Evolutionary conservation across 1,140 invertebrate species (phyloP).

Genomic region (Tetragonula clypearis): DNA sequence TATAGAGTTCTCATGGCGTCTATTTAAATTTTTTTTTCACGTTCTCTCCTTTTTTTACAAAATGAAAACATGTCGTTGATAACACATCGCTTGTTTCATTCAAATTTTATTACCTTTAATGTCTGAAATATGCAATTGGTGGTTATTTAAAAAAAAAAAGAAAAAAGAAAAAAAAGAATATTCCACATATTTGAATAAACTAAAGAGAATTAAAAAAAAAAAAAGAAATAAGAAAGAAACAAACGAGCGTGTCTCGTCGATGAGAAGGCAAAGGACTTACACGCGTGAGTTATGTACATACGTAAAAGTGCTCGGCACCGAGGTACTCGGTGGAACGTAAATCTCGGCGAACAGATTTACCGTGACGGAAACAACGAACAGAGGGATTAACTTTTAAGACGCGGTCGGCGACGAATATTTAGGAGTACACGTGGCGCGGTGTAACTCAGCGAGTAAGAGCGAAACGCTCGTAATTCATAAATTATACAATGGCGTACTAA

Average conservation of each 20-base stretch:
- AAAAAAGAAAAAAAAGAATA: no score
- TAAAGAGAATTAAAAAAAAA: no score
- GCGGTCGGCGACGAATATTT: conserved; percentile 34
- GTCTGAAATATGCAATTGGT: no score
- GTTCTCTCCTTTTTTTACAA: no score
- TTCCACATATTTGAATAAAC: no score
- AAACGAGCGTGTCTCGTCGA: neutral
- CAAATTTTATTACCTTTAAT: no score
- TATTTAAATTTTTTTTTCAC: no score
- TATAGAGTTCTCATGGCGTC: no score
- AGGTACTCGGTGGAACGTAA: conserved; percentile 14
- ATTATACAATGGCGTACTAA: conserved; percentile 62
- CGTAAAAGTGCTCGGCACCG: neutral
- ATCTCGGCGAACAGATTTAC: conserved; percentile 41
- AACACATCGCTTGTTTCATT: no score
- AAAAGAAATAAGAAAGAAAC: neutral
- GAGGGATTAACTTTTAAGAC: conserved; percentile 47
- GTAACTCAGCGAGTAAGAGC: conserved; percentile 9
- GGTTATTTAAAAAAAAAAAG: no score
- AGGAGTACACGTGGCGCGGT: neutral
- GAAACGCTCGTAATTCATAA: conserved; percentile 57
- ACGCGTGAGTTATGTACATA: neutral
- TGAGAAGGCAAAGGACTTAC: neutral
- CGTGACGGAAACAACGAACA: conserved; percentile 21
- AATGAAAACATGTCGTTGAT: no score